A percentile compares a stretch with the other conserved stretches of the same genome.
Conservation (phyloP, 2,113 vertebrate genomes). For the Dicrurus megarhynchus region DNA sequence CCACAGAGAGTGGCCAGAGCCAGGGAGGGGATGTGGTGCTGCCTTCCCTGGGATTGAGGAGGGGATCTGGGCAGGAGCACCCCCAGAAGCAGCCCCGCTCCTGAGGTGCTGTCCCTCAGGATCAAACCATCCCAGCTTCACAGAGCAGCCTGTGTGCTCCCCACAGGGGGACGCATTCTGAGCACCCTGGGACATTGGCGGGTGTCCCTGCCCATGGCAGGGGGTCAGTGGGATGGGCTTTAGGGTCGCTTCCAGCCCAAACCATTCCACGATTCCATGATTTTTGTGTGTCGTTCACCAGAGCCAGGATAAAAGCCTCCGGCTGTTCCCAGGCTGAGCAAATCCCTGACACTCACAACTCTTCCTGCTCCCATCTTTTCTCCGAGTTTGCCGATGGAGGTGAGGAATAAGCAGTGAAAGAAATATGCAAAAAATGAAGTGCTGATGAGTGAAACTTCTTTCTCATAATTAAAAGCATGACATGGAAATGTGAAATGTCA, state of each 20-base stretch:
- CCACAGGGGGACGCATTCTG: rapidly evolving
- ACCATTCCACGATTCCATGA: rapidly evolving
- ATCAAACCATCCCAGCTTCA: rapidly evolving
- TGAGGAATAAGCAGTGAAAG: neutral
- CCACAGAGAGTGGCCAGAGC: rapidly evolving
- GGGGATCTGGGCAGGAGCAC: rapidly evolving
- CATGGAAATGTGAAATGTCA: constrained; percentile 51
- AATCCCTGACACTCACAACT: rapidly evolving
- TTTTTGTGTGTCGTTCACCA: rapidly evolving
- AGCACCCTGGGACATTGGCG: rapidly evolving
- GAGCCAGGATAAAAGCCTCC: rapidly evolving
- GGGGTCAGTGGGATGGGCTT: neutral
- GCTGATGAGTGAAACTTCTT: neutral
- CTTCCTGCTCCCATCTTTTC: rapidly evolving
- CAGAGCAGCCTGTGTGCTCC: rapidly evolving
- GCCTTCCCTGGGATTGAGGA: rapidly evolving
- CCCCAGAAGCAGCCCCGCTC: neutral
- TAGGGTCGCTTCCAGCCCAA: neutral
- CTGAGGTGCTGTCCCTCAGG: rapidly evolving
- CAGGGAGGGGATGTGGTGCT: rapidly evolving
- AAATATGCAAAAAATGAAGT: neutral
- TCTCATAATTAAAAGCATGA: neutral
- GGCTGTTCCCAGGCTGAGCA: neutral
- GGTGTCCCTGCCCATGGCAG: neutral
- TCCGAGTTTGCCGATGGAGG: neutral